phyloP scores from a whole-genome alignment of 2,888 invertebrate genomes.

The Rhagonycha lutea region DNA sequence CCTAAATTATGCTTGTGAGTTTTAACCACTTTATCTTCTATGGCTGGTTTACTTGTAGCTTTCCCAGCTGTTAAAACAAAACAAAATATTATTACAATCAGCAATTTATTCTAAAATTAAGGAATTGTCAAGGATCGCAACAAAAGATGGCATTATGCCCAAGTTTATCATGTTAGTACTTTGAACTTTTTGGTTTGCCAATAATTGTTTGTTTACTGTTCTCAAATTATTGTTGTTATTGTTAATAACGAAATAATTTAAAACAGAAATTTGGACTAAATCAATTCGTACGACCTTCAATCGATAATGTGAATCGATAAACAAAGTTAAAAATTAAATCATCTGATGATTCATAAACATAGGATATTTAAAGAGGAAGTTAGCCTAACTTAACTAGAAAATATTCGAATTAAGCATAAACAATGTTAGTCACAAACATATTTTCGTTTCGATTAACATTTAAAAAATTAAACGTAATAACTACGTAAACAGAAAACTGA shows the following conservation, averaged over 20 bases:
- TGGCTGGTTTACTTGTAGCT: neutral
- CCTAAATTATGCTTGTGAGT: conserved; percentile 54
- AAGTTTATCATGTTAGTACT: neutral
- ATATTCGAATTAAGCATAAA: neutral
- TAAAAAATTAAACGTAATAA: neutral
- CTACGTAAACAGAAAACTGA: neutral
- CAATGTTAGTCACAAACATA: neutral
- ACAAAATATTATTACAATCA: neutral
- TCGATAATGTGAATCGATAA: neutral
- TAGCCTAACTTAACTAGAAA: neutral
- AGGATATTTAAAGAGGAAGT: neutral
- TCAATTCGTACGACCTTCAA: conserved; percentile 12
- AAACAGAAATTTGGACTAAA: neutral
- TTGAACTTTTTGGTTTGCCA: conserved; percentile 11
- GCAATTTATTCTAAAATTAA: neutral
- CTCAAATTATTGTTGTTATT: neutral
- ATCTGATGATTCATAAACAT: neutral
- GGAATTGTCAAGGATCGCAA: neutral
- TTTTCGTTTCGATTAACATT: neutral
- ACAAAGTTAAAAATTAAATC: neutral
- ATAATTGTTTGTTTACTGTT: neutral
- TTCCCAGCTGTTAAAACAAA: neutral
- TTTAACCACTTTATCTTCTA: neutral
- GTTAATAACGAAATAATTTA: neutral
- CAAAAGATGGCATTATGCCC: neutral